Conservation (phyloP, 2,113 vertebrate genomes). For the Gadus chalcogrammus region DNA sequence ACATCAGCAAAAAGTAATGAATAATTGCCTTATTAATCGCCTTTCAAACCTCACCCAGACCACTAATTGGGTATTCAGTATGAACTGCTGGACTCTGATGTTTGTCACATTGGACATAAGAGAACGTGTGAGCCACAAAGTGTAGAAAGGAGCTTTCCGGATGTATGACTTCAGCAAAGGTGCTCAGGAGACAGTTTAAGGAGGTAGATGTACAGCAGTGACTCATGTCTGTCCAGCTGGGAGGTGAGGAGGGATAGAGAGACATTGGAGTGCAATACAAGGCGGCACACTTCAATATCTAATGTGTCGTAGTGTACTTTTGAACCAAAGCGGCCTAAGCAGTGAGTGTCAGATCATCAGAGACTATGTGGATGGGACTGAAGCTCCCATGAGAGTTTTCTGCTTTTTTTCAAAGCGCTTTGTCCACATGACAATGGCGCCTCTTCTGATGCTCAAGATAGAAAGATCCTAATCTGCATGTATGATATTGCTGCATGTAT, state of each 20-base stretch:
- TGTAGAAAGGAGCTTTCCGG: too few relatives aligned
- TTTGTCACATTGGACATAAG: background rate
- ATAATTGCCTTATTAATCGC: slow-evolving; percentile 46
- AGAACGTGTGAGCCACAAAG: too few relatives aligned
- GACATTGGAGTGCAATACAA: slow-evolving; percentile 30
- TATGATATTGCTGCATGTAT: slow-evolving; percentile 16
- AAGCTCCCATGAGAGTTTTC: slow-evolving; percentile 40
- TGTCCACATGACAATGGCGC: slow-evolving; percentile 21
- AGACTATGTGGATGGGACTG: slow-evolving; percentile 26
- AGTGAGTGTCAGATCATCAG: slow-evolving; percentile 39
- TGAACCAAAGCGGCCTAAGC: slow-evolving; percentile 17
- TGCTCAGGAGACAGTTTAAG: too few relatives aligned
- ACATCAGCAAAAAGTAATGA: slow-evolving; percentile 48
- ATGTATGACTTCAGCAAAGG: too few relatives aligned
- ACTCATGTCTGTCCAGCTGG: too few relatives aligned
- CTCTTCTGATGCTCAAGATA: slow-evolving; percentile 11
- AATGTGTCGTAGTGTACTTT: slow-evolving; percentile 30
- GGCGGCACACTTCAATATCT: slow-evolving; percentile 33
- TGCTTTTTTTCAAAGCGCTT: slow-evolving; percentile 28
- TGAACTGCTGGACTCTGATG: background rate
- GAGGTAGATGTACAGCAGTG: too few relatives aligned
- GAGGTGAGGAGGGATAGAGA: slow-evolving; percentile 10
- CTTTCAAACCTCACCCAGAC: slow-evolving; percentile 29
- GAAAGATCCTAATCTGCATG: slow-evolving; percentile 22
- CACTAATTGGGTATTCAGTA: slow-evolving; percentile 32